Evolutionary conservation across 2,888 invertebrate genomes (phyloP).

Genomic region (Ichneumoninae sp.): DNA sequence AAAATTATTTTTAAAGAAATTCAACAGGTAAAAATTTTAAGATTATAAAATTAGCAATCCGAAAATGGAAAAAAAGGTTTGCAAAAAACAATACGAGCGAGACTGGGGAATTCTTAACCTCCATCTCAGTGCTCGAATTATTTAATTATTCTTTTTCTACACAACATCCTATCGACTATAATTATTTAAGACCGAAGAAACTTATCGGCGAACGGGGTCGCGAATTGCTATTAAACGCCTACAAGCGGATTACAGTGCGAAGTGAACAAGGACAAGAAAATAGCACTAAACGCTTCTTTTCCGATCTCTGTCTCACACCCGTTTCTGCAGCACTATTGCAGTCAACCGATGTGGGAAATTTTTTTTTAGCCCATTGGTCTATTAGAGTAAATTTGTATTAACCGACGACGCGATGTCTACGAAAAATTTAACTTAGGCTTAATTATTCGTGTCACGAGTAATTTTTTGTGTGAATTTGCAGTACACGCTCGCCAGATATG

Average conservation of each 20-base stretch:
- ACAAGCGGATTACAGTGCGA: background rate
- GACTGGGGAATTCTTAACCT: background rate
- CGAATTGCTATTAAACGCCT: background rate
- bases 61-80: background rate
- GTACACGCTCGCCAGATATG: slow-evolving; percentile 14
- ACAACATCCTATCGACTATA: background rate
- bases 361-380: background rate
- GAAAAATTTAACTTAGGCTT: background rate
- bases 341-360: background rate
- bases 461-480: background rate
- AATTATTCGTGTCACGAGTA: background rate
- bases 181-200: background rate
- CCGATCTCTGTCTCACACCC: slow-evolving; percentile 8
- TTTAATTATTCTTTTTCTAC: background rate
- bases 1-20: background rate
- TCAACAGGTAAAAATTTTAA: background rate
- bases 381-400: background rate
- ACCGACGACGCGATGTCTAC: background rate
- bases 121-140: background rate
- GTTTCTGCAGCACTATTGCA: background rate
- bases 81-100: background rate
- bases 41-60: background rate
- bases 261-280: slow-evolving; percentile 4
- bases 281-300: slow-evolving; percentile 14
- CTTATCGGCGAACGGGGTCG: background rate